Percentiles rank a stretch among this genome's conserved stretches.
Evolutionary conservation across 2,888 invertebrate species (phyloP).

Genomic region (Zygaena filipendulae): DNA sequence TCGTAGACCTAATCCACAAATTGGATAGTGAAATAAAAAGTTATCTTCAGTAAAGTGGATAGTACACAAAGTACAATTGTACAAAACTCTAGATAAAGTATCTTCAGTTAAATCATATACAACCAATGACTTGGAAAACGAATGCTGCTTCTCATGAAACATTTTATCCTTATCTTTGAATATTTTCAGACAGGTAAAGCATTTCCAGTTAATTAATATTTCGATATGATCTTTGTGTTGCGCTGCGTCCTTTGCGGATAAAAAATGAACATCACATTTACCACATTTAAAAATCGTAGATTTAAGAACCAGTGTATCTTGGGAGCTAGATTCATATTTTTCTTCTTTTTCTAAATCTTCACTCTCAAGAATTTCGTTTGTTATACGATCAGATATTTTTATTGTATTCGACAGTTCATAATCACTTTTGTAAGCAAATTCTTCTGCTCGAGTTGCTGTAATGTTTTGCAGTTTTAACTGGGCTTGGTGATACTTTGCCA

Average conservation of each 20-base stretch:
- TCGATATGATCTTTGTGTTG: slow-evolving; percentile 33
- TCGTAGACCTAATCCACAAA: slow-evolving; percentile 24
- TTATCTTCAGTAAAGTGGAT: slow-evolving; percentile 33
- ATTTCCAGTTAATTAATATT: slow-evolving; percentile 36
- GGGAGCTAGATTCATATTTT: not conserved
- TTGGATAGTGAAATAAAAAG: slow-evolving; percentile 26
- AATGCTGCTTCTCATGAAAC: slow-evolving; percentile 38
- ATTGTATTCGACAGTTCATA: no score
- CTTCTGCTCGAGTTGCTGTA: no score
- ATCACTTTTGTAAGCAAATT: no score
- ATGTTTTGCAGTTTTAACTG: no score
- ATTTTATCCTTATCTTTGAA: slow-evolving; percentile 33
- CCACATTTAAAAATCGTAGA: slow-evolving; percentile 36
- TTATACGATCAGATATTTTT: no score
- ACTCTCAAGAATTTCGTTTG: no score
- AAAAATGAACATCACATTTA: slow-evolving; percentile 39
- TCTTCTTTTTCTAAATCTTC: no score
- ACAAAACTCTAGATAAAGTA: slow-evolving; percentile 24
- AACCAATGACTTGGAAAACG: slow-evolving; percentile 23
- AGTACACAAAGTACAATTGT: slow-evolving; percentile 35
- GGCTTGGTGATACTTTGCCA: no score
- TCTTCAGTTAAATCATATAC: slow-evolving; percentile 24
- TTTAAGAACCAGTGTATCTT: slow-evolving; percentile 14
- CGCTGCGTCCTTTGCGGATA: slow-evolving; percentile 27
- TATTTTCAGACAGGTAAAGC: slow-evolving; percentile 27